Percentiles rank a stretch among this genome's conserved stretches.
Evolutionary conservation across 2,888 invertebrate genomes (phyloP).

Genomic region (Nebria salina): DNA sequence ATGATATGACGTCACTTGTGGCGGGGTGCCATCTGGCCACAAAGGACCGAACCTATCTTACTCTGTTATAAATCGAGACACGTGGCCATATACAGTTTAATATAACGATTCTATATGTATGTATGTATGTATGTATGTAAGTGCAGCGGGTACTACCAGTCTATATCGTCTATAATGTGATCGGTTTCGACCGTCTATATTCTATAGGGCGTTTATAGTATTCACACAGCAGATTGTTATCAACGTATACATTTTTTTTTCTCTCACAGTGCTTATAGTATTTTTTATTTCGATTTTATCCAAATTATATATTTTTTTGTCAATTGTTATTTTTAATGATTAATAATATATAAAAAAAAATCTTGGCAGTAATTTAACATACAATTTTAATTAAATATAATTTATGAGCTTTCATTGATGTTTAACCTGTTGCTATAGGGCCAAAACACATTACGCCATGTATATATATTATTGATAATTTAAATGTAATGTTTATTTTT

Average conservation of each 20-base stretch:
- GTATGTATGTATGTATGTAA: constrained; percentile 4
- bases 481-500: no score
- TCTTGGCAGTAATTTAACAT: no score
- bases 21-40: constrained; percentile 40
- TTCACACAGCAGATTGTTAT: background rate
- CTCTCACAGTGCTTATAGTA: constrained; percentile 9
- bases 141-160: background rate
- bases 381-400: no score
- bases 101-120: constrained; percentile 3
- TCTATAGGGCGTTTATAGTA: background rate
- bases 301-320: no score
- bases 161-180: constrained; percentile 7
- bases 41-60: constrained; percentile 37
- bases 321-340: no score
- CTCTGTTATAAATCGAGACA: constrained; percentile 15
- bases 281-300: background rate
- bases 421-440: no score
- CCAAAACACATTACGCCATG: no score
- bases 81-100: constrained; percentile 9
- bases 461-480: no score
- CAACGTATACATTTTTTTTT: background rate
- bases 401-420: no score
- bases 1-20: constrained; percentile 35
- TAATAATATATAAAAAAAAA: no score
- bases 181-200: background rate